Percentiles rank a stretch among this genome's conserved stretches.
These are phyloP conservation scores for Agrypnus murinus DNA, from an alignment of 2,888 invertebrate species.

Conservation along the genomic window DNA sequence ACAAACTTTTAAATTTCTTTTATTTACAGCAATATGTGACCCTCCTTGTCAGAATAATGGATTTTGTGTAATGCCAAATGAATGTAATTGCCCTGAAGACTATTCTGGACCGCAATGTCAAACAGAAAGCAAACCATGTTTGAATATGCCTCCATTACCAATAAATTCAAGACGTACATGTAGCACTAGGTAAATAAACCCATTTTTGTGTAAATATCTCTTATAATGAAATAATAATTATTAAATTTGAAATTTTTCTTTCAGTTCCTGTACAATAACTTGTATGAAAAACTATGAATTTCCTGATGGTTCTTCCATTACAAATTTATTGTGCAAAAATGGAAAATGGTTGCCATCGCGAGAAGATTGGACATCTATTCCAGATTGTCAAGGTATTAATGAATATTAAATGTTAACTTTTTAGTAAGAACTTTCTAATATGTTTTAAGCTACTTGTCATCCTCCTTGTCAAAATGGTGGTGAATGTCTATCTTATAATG, in stretches of 20 bases:
- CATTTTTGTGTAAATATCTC: slow-evolving; percentile 13
- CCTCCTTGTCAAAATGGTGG: slow-evolving; percentile 89
- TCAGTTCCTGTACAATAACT: slow-evolving; percentile 79
- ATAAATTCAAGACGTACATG: slow-evolving; percentile 79
- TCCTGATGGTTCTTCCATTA: slow-evolving; percentile 80
- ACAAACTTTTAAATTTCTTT: neutral
- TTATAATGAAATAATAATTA: slow-evolving; percentile 1
- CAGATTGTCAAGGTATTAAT: slow-evolving; percentile 83
- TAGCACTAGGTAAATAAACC: slow-evolving; percentile 77
- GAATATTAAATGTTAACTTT: too few species aligned
- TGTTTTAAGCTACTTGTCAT: slow-evolving; percentile 71
- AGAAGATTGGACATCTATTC: slow-evolving; percentile 77
- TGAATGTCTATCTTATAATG: slow-evolving; percentile 82
- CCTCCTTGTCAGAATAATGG: slow-evolving; percentile 88
- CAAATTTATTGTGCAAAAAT: slow-evolving; percentile 80
- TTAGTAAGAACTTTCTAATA: too few species aligned
- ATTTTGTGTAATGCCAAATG: slow-evolving; percentile 83
- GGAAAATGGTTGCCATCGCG: slow-evolving; percentile 82
- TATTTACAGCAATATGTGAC: slow-evolving; percentile 80
- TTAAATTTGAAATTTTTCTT: slow-evolving; percentile 52
- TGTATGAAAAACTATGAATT: slow-evolving; percentile 81
- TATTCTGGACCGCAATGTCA: slow-evolving; percentile 85
- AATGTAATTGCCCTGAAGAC: slow-evolving; percentile 84
- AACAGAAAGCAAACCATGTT: slow-evolving; percentile 82
- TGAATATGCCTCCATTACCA: slow-evolving; percentile 79